A percentile compares a stretch with the other conserved stretches of the same genome.
Conservation (phyloP, 2,797 vertebrate genomes). For the Choloepus didactylus region DNA sequence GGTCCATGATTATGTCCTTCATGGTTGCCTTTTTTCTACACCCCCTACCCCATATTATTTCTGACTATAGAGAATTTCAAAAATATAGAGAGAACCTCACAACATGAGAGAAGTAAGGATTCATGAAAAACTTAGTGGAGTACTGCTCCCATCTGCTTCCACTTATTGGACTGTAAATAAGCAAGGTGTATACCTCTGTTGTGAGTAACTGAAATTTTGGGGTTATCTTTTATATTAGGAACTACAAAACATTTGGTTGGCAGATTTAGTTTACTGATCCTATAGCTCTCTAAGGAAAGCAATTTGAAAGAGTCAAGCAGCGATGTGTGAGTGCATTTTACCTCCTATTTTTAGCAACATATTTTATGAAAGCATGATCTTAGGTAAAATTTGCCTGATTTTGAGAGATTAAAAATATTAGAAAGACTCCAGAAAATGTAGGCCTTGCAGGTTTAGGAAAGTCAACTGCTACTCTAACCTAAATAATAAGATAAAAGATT, state of each 20-base stretch:
- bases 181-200: neutral
- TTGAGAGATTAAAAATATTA: constrained; percentile 61
- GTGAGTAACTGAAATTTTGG: too few relatives aligned
- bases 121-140: neutral
- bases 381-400: neutral
- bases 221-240: neutral
- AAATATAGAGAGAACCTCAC: neutral
- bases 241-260: neutral
- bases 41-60: neutral
- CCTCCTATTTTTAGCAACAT: neutral
- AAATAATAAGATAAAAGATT: constrained; percentile 23
- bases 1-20: neutral
- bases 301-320: neutral
- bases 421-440: neutral
- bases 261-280: neutral
- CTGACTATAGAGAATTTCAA: neutral
- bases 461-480: neutral
- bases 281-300: neutral
- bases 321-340: neutral
- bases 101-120: neutral
- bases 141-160: neutral
- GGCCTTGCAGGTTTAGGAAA: neutral
- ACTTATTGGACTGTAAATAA: neutral
- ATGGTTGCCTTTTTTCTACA: neutral
- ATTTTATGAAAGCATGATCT: neutral